Base-by-base conservation (phyloP, 2,888 invertebrate genomes). In the Macrostomum cliftonense region DNA sequence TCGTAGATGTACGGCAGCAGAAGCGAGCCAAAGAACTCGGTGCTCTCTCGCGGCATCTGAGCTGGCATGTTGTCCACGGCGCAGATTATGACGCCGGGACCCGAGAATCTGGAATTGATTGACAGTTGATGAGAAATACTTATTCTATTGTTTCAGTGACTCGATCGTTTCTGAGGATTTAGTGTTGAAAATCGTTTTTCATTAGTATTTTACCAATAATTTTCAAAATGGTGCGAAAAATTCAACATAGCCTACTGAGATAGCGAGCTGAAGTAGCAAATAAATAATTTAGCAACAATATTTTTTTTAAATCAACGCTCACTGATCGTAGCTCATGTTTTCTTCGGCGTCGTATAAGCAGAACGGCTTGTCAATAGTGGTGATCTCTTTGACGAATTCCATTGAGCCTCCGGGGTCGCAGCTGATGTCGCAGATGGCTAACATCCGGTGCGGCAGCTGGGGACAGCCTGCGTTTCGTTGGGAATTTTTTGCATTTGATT, bases 1-100 rank as follows among this genome's bases (percentile, higher is more conserved):
- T 95, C 87, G 49, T 79, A 74, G 0, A 86, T 78, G 64, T 84
- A 88, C 0, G 97, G 95, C 54, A 79, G 77, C 36, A 99, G 74
- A 1, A 93, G 74, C 59, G 88, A 85, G 0, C 97, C 97, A 68
- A 99, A 99, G 71, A 89, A 86, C 63, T 95, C 93, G 0, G 97
- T 97, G 1, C 95, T 81, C 67, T 99, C 97, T 42, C 85, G 76
- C 0, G 97, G 97, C 54, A 99, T 74, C 68, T 99, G 97, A 0
- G 97, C 95, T 1, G 97, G 97, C 97, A 99, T 97, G 71, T 97
- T 99, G 71, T 97, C 97, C 58, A 99, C 97, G 14, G 93, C 93
- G 66, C 97, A 99, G n/a, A 99, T 93, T 47, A 99, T 72, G 1
- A 97, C 91, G 17, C 97, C 97, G 0, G 88, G 83, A 0, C 93